A percentile compares a stretch with the other conserved stretches of the same genome.
Conservation (phyloP, 2,888 invertebrate species). For the Hyposoter didymator region DNA sequence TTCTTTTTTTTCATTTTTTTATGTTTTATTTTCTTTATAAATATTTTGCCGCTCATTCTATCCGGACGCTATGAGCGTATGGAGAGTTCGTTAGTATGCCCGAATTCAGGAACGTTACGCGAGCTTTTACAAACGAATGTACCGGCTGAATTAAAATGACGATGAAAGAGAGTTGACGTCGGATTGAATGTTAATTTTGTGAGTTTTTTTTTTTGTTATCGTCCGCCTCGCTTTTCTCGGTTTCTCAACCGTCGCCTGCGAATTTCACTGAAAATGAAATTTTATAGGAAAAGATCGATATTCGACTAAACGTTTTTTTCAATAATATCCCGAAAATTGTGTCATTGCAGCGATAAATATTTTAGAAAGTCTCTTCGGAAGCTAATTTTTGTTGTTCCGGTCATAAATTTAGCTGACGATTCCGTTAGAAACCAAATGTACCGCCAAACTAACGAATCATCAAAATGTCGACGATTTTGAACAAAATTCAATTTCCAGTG, state of each 20-base stretch:
- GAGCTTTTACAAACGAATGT: slow-evolving; percentile 10
- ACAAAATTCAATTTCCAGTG: too few species aligned
- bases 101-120: slow-evolving; percentile 47
- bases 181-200: slow-evolving; percentile 38
- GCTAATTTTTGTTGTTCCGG: too few species aligned
- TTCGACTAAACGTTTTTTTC: too few species aligned
- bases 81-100: slow-evolving; percentile 35
- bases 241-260: not conserved
- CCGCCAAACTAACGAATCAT: too few species aligned
- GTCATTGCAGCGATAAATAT: too few species aligned
- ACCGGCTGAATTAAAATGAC: slow-evolving; percentile 22
- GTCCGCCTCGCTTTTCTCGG: slow-evolving; percentile 10
- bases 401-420: too few species aligned
- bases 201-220: not conserved
- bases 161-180: slow-evolving; percentile 49
- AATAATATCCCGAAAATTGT: too few species aligned
- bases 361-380: too few species aligned
- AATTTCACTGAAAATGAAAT: too few species aligned
- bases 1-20: not conserved
- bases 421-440: too few species aligned
- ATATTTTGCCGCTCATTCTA: slow-evolving; percentile 19
- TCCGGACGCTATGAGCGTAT: slow-evolving; percentile 9
- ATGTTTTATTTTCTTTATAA: slow-evolving; percentile 17
- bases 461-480: too few species aligned
- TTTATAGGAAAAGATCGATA: too few species aligned